phyloP scores from a whole-genome alignment of 2,797 vertebrate species.

The Sandelia bainsii region DNA sequence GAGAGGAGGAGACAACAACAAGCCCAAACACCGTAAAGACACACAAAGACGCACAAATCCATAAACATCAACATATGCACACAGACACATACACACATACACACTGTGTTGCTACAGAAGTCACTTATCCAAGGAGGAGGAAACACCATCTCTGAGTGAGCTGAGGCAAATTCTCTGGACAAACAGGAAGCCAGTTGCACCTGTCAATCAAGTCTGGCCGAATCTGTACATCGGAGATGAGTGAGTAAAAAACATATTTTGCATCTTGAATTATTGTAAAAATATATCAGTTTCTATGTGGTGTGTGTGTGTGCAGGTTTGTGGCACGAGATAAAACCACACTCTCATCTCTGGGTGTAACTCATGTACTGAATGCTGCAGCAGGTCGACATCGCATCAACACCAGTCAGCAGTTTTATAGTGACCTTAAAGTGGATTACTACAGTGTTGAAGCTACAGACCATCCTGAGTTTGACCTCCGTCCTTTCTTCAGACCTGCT shows the following conservation, averaged over 20 bases:
- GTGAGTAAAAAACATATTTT: conserved; percentile 43
- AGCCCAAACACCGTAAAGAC: conserved; percentile 69
- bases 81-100: conserved; percentile 38
- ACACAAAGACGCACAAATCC: conserved; percentile 12
- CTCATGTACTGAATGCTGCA: conserved; percentile 87
- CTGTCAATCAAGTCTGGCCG: conserved; percentile 90
- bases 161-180: conserved; percentile 85
- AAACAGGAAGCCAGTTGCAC: conserved; percentile 65
- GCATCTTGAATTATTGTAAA: conserved; percentile 37
- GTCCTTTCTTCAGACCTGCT: conserved; percentile 84
- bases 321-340: conserved; percentile 82
- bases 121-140: conserved; percentile 36
- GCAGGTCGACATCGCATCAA: conserved; percentile 85
- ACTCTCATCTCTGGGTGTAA: conserved; percentile 85
- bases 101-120: conserved; percentile 53
- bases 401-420: conserved; percentile 87
- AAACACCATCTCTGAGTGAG: conserved; percentile 82
- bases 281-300: conserved; percentile 1
- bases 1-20: conserved; percentile 75
- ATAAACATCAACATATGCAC: conserved; percentile 1
- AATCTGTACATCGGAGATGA: conserved; percentile 84
- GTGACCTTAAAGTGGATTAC: conserved; percentile 82
- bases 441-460: conserved; percentile 87
- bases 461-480: conserved; percentile 87
- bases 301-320: conserved; percentile 70